Base-by-base conservation (phyloP, 2,113 vertebrate genomes). In the Cynopterus brachyotis region DNA sequence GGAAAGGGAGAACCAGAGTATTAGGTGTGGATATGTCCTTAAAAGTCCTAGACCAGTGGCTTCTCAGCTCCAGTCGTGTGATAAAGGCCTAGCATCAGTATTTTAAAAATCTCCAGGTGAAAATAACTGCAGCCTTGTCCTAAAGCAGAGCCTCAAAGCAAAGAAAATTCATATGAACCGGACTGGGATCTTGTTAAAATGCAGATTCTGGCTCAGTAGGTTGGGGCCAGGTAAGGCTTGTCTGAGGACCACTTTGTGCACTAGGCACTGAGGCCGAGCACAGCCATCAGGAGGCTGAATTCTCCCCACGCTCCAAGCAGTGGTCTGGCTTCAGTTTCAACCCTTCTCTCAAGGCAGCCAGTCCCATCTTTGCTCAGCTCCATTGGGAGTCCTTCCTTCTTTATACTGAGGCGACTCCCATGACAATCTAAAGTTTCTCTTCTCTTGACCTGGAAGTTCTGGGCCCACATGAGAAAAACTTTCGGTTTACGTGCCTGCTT, bases 151-250 rank as follows among this genome's bases (percentile, higher is more conserved):
- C 17, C 70, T 80, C 81, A 69, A n/a, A 91, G 67, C 5, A 5
- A 11, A 47, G 16, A 4, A 69, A 2, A 15, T 55, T 16, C 20
- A 1, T 0, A 11, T 1, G 20, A n/a, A 37, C 42, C 26, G 30
- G 20, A 5, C 35, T 22, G 37, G 83, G 40, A 60, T 47, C 69
- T 79, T 26, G 10, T 22, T 42, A 12, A 37, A 59, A n/a, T 22
- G 24, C 60, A 57, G 93, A 32, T 45, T 69, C 40, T 66, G 53
- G 81, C 50, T 30, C 57, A 73, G 32, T 0, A 22, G 84, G 60
- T 28, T 73, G 62, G 10, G 22, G 53, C 45, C 4, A 0, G 22
- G 73, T 10, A 30, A 6, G 2, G 55, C 73, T 42, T 76, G 82
- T 37, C 57, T 1, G 3, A 75, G 83, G 87, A 9, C 70, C 81